A percentile compares a stretch with the other conserved stretches of the same genome.
Conservation (phyloP, 2,888 invertebrate genomes). For the Eupithecia inturbata region DNA sequence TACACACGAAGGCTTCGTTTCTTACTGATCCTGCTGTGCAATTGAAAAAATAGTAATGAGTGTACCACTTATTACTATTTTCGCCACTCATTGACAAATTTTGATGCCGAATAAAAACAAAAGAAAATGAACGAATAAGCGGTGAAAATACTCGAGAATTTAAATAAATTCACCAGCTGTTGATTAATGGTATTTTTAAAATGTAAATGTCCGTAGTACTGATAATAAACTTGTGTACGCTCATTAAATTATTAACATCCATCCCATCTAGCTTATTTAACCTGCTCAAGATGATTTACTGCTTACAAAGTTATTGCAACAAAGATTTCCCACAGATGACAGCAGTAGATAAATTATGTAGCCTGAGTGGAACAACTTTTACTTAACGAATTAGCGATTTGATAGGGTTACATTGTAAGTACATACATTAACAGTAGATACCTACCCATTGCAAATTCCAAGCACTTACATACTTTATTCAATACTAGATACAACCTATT, state of each 20-base stretch:
- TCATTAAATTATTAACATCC: not conserved
- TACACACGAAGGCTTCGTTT: no score
- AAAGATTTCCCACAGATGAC: constrained; percentile 22
- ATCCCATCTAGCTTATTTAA: not conserved
- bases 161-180: not conserved
- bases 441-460: not conserved
- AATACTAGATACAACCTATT: not conserved
- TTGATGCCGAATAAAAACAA: not conserved
- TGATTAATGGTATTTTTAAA: not conserved
- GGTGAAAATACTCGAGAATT: not conserved
- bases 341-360: constrained; percentile 19
- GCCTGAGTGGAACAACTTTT: constrained; percentile 26
- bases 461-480: not conserved
- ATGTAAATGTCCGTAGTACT: not conserved
- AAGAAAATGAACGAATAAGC: no score
- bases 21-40: no score
- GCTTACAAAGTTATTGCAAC: constrained; percentile 19
- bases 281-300: constrained; percentile 5
- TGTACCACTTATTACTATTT: no score
- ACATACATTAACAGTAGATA: not conserved
- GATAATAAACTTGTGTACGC: not conserved
- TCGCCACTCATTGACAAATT: not conserved
- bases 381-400: constrained; percentile 17
- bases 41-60: no score
- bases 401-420: not conserved